phyloP scores from a whole-genome alignment of 2,888 invertebrate species.

The Mythimna impura region DNA sequence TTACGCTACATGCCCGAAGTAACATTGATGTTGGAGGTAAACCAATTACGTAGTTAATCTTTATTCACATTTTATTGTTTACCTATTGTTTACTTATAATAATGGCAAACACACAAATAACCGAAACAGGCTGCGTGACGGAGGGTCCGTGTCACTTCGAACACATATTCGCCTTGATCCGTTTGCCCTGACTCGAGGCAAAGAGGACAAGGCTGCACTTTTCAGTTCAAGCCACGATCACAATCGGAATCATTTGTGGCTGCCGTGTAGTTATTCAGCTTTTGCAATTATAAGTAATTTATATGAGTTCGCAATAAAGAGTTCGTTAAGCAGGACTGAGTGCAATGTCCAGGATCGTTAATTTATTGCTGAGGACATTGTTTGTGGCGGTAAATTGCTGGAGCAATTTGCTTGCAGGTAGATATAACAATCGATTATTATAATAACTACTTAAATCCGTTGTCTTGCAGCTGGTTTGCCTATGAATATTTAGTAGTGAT shows the following conservation, averaged over 20 bases:
- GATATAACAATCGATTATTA: conserved; percentile 44
- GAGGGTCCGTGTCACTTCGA: conserved; percentile 68
- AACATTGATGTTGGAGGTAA: conserved; percentile 58
- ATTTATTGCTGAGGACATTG: conserved; percentile 30
- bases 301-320: conserved; percentile 47
- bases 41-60: conserved; percentile 42
- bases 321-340: conserved; percentile 36
- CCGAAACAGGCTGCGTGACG: conserved; percentile 69
- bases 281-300: conserved; percentile 68
- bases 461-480: conserved; percentile 20
- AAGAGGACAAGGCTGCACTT: conserved; percentile 83
- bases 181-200: conserved; percentile 77
- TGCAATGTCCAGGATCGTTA: conserved; percentile 32
- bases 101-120: conserved; percentile 41
- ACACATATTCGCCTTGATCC: conserved; percentile 81
- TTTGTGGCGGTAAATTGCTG: conserved; percentile 20
- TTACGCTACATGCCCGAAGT: conserved; percentile 45
- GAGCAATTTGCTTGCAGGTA: conserved; percentile 28
- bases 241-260: conserved; percentile 77
- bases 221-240: conserved; percentile 80
- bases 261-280: conserved; percentile 71
- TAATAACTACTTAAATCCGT: conserved; percentile 38
- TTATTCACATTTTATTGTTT: conserved; percentile 37
- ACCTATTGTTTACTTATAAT: conserved; percentile 33
- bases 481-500: conserved; percentile 50